Base-by-base conservation (phyloP, 2,113 vertebrate species). In the Amazona guildingii region DNA sequence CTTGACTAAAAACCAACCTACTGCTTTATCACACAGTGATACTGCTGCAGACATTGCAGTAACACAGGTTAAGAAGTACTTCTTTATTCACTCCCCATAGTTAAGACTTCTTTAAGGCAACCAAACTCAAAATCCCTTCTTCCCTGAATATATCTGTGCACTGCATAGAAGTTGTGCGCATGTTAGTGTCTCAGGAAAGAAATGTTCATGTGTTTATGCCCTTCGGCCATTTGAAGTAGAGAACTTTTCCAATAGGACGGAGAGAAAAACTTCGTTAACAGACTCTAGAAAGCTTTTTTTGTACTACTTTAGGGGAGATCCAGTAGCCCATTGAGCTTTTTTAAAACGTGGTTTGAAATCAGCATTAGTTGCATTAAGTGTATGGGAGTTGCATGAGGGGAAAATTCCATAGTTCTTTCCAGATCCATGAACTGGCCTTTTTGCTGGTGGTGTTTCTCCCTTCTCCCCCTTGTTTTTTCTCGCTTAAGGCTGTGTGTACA, bases 121-220 rank as follows among this genome's bases (percentile, higher is more conserved):
- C 13, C 33, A n/a, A 33, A 13, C 4, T 8, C 27, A 4, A 31
- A 7, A 6, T 21, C 24, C 31, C 11, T 39, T 48, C 4, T 55
- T 80, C 52, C 23, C 46, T 20, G 10, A 59, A 29, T 43, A 5
- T 13, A 4, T 72, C 37, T 75, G 5, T 8, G 4, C 31, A 8
- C 21, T 51, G 11, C 12, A 2, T 62, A 55, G 35, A 24, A 66
- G 31, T 49, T n/a, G 5, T 28, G 9, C 5, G 1, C 12, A 3
- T 62, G 69, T 73, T 43, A 20, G 17, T 25, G 7, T 66, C 86
- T 73, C 51, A 54, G 1, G 21, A 8, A 46, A 44, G n/a, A 24
- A 0, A 0, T 31, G 76, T 61, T 55, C 8, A 8, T 17, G 18
- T 27, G 27, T 52, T 81, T 6, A 4, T 1, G 1, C 61, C 39